Evolutionary conservation across 2,113 vertebrate genomes (phyloP).

Genomic region (Callopanchax toddi): DNA sequence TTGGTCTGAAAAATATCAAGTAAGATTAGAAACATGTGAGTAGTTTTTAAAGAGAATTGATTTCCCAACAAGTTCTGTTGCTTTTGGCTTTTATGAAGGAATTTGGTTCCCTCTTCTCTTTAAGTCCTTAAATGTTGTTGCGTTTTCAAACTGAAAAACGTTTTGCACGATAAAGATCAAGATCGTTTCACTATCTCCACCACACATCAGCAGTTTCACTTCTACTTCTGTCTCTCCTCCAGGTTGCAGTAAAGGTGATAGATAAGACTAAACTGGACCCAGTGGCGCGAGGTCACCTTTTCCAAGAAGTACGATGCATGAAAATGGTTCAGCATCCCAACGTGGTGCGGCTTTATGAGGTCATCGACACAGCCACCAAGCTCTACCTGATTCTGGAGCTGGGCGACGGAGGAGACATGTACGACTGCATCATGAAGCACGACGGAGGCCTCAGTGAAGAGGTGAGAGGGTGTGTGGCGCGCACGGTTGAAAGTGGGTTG

Average conservation of each 20-base stretch:
- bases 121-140: neutral
- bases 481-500: neutral
- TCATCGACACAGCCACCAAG: slow-evolving; percentile 98
- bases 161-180: neutral
- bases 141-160: neutral
- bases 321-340: slow-evolving; percentile 98
- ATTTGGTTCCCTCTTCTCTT: neutral
- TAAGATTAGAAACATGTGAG: neutral
- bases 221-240: neutral
- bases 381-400: slow-evolving; percentile 98
- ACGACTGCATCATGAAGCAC: slow-evolving; percentile 99
- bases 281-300: slow-evolving; percentile 93
- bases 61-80: neutral
- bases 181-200: neutral
- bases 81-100: neutral
- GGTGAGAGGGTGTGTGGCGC: slow-evolving; percentile 39
- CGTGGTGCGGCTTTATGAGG: slow-evolving; percentile 96
- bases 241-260: slow-evolving; percentile 97
- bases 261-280: slow-evolving; percentile 98
- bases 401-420: slow-evolving; percentile 98
- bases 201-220: neutral
- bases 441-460: slow-evolving; percentile 94
- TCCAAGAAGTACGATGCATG: slow-evolving; percentile 99
- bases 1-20: too few relatives aligned
- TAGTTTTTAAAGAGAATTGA: neutral